Percentiles rank a stretch among this genome's conserved stretches.
Conservation (phyloP, 2,888 invertebrate species). For the Prostheceraeus crozeri region DNA sequence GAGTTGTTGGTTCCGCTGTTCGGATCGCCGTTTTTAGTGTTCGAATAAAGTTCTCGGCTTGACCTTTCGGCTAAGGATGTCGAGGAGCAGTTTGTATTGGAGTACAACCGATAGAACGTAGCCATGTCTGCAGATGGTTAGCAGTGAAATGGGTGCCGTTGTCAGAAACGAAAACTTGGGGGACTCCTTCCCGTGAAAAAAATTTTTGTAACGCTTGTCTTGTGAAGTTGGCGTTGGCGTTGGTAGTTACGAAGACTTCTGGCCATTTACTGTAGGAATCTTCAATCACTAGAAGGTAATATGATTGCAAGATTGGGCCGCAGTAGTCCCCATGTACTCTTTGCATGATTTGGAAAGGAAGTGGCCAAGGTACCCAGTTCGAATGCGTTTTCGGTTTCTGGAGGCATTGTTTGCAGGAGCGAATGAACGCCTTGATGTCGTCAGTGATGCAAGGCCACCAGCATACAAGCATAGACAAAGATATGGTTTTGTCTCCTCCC, state of each 20-base stretch:
- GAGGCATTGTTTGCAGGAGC: conserved; percentile 1
- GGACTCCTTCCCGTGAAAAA: not conserved
- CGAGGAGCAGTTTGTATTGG: conserved; percentile 20
- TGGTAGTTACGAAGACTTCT: conserved; percentile 20
- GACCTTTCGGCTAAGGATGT: conserved; percentile 6
- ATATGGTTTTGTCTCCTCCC: conserved; percentile 7
- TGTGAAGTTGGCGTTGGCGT: conserved; percentile 2
- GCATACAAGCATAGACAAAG: not conserved
- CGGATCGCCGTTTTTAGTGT: conserved; percentile 1
- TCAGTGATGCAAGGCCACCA: conserved; percentile 2
- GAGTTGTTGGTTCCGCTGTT: not conserved
- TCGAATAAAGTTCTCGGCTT: conserved; percentile 10
- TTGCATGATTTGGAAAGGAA: conserved; percentile 6
- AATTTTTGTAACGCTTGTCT: conserved; percentile 12
- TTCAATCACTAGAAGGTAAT: not conserved
- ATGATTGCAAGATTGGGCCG: not conserved
- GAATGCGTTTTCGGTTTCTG: conserved; percentile 7
- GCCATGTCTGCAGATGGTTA: not conserved
- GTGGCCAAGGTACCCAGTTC: conserved; percentile 17
- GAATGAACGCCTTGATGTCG: conserved; percentile 12
- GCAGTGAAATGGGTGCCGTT: conserved; percentile 12
- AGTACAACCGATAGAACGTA: not conserved
- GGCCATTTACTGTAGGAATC: conserved; percentile 15
- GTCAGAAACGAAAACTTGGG: not conserved
- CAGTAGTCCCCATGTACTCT: conserved; percentile 17